Percentiles rank a stretch among this genome's conserved stretches.
phyloP scores from a whole-genome alignment of 2,888 invertebrate species.

The Volucella zonaria region DNA sequence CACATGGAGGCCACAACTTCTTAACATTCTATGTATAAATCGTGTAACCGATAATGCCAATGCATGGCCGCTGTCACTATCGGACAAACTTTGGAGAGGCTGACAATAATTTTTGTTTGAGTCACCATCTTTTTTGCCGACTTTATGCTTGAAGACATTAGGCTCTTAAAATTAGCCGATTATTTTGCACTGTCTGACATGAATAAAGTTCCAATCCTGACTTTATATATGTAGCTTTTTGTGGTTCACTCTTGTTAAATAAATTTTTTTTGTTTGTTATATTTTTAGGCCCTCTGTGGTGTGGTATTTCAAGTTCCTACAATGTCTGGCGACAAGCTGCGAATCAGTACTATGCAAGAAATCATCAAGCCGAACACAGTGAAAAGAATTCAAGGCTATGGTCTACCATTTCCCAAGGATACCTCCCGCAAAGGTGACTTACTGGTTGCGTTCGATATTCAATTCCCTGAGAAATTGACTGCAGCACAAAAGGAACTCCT shows the following conservation, averaged over 20 bases:
- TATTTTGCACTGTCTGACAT: too few relatives aligned
- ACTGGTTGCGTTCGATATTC: conserved; percentile 96
- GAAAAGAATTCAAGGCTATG: conserved; percentile 95
- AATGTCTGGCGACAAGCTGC: conserved; percentile 92
- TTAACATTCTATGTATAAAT: too few relatives aligned
- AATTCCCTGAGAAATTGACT: conserved; percentile 93
- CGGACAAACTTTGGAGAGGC: too few relatives aligned
- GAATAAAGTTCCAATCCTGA: too few relatives aligned
- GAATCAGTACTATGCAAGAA: conserved; percentile 91
- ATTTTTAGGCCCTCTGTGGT: conserved; percentile 94
- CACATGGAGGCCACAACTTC: too few relatives aligned
- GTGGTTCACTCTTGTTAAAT: neutral
- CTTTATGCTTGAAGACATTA: too few relatives aligned
- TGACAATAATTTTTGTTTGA: too few relatives aligned
- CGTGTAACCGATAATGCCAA: too few relatives aligned
- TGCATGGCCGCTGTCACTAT: too few relatives aligned
- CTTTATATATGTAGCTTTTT: too few relatives aligned
- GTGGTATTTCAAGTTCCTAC: conserved; percentile 95
- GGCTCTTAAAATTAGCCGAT: too few relatives aligned
- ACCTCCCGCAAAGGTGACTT: conserved; percentile 95
- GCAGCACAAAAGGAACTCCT: conserved; percentile 94
- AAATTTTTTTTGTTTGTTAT: neutral
- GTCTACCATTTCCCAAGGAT: conserved; percentile 96
- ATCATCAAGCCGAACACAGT: conserved; percentile 95
- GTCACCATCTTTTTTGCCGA: too few relatives aligned